These are phyloP conservation scores for Danaus chrysippus DNA, from an alignment of 2,888 invertebrate species.

Conservation along the genomic window DNA sequence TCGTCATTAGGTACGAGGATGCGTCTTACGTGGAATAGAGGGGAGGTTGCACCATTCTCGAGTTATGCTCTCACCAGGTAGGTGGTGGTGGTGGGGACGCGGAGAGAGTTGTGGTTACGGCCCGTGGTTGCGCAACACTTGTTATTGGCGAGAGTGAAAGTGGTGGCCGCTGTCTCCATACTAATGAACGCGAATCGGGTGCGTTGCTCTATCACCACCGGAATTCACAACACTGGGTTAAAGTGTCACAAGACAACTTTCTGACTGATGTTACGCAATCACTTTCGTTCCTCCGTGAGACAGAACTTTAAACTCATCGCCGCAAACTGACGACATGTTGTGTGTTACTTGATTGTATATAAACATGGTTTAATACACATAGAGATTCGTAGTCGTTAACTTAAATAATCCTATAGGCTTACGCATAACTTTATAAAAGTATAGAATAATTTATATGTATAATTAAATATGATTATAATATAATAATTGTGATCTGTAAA, in stretches of 20 bases:
- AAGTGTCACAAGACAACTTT: conserved; percentile 64
- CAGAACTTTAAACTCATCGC: not conserved
- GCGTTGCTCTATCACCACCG: conserved; percentile 52
- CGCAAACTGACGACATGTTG: not conserved
- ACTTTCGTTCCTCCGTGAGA: conserved; percentile 50
- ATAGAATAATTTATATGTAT: not conserved
- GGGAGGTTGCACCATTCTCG: conserved; percentile 47
- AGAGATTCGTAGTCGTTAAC: not conserved
- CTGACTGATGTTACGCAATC: conserved; percentile 54
- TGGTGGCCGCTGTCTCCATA: conserved; percentile 71
- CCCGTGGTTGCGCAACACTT: conserved; percentile 67
- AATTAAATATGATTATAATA: no score
- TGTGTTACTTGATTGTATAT: not conserved
- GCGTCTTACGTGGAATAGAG: conserved; percentile 52
- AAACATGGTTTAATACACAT: not conserved
- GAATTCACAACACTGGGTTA: conserved; percentile 62
- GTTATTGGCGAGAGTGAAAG: conserved; percentile 76
- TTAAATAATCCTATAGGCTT: no score
- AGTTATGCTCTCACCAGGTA: conserved; percentile 39
- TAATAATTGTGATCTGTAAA: no score
- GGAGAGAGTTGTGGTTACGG: conserved; percentile 54
- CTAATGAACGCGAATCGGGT: conserved; percentile 68
- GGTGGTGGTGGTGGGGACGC: conserved; percentile 35
- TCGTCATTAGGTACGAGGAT: conserved; percentile 69
- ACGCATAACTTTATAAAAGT: no score